Conservation (phyloP, 30 jellyfish, hydroid and myxozoan species). For the Phacellophora camtschatica region DNA sequence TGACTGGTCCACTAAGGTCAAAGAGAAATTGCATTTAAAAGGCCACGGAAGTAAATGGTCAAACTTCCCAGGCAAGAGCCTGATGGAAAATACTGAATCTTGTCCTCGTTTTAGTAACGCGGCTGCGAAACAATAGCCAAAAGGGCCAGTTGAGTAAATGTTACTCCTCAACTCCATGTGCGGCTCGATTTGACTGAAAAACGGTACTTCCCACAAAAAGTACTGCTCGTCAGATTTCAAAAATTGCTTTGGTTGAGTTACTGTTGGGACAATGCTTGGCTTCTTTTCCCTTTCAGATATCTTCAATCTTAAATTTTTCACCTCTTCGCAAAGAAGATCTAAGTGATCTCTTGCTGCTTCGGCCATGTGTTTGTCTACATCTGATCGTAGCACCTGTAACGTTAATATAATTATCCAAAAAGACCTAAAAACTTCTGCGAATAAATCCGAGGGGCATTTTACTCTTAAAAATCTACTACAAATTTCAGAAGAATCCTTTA, state of each 20-base stretch:
- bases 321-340: background rate
- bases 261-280: background rate
- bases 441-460: too few relatives aligned
- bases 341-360: background rate
- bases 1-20: constrained; percentile 14
- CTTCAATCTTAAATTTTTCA: background rate
- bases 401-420: too few relatives aligned
- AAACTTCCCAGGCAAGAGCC: constrained; percentile 30
- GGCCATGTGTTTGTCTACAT: background rate
- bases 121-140: constrained; percentile 23
- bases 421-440: too few relatives aligned
- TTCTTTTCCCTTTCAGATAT: background rate
- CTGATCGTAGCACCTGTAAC: background rate
- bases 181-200: background rate
- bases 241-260: background rate
- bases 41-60: constrained; percentile 57
- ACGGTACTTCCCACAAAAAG: background rate
- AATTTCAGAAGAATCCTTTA: too few relatives aligned
- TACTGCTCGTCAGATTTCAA: background rate
- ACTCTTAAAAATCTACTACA: too few relatives aligned
- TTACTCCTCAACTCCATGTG: background rate
- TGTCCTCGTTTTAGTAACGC: background rate
- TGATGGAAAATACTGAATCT: constrained; percentile 13
- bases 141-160: constrained; percentile 38
- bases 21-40: constrained; percentile 8